Evolutionary conservation across 2,113 vertebrate genomes (phyloP), one percentile per base, ranked within the genome.

Genomic region (Corythornis vintsioides): DNA sequence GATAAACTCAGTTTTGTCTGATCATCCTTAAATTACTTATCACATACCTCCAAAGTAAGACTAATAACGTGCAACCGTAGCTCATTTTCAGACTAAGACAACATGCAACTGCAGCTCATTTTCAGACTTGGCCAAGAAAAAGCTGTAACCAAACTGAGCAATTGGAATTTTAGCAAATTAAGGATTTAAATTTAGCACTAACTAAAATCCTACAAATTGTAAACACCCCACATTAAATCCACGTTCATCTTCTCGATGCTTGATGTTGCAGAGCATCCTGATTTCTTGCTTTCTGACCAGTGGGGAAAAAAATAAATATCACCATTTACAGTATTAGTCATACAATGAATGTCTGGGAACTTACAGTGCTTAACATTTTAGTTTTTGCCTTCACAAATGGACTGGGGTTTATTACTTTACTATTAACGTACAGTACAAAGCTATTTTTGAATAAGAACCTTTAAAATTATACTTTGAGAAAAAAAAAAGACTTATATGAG

Each of bases 101-200:
- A 56, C 43, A 14, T 14, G 65, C 83, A 65, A 76, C 24, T 17
- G 85, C 17, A 71, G 88, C 56, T 95, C 90, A 22, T 92, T 81
- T 90, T 33, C 88, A 93, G 88, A 35, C 82, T 90, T 96, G 93
- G 95, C 94, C 93, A 85, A 63, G 80, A 90, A 93, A 92, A 65
- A 61, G 88, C 91, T 87, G 92, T 21, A 89, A 92, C 38, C 93
- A 96, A 87, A 90, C 89, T 71, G 94, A 97, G 89, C 67, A 22
- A 40, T 79, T 92, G 83, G 86, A 69, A 76, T 93, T 92, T 78
- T 92, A 95, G 84, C 73, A 96, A 94, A 93, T 76, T 31, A 93
- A 94, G 55, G 71, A 29, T 93, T 71, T 91, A 93, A 96, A 95
- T 94, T 95, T 94, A 97, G 87, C 92, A 66, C 26, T 20, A 94